phyloP scores from a whole-genome alignment of 2,888 invertebrate species.

The Dasysyrphus tricinctus region DNA sequence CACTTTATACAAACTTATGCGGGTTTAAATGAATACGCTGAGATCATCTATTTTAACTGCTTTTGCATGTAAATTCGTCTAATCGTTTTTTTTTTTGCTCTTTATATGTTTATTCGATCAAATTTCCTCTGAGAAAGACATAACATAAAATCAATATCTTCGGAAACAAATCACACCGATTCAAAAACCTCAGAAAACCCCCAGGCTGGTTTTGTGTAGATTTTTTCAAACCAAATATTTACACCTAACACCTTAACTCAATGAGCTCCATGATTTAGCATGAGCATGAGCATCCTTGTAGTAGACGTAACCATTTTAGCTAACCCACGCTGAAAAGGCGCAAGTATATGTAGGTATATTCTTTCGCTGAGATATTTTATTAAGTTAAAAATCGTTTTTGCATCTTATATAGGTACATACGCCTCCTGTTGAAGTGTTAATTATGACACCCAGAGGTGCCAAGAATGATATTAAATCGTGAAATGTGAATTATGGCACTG shows the following conservation, averaged over 20 bases:
- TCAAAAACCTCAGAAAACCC: neutral
- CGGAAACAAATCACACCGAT: too few relatives aligned
- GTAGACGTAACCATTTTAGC: constrained; percentile 4
- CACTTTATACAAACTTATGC: too few relatives aligned
- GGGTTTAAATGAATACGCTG: too few relatives aligned
- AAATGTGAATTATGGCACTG: constrained; percentile 61
- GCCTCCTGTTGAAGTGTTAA: constrained; percentile 72
- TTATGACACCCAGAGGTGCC: constrained; percentile 76
- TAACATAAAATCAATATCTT: neutral
- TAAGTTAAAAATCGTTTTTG: constrained; percentile 58
- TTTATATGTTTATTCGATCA: neutral
- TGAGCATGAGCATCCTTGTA: neutral
- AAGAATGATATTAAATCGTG: constrained; percentile 66
- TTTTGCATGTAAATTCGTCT: neutral
- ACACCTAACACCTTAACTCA: constrained; percentile 48
- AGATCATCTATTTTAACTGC: neutral
- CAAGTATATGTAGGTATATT: constrained; percentile 9
- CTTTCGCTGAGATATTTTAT: neutral
- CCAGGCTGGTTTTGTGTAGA: constrained; percentile 41
- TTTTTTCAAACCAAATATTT: constrained; percentile 68
- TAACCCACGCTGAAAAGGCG: constrained; percentile 36
- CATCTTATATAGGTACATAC: constrained; percentile 59
- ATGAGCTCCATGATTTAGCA: constrained; percentile 10
- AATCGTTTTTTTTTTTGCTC: neutral
- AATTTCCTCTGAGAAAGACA: neutral